Evolutionary conservation across 2,113 vertebrate species (phyloP).

Genomic region (Cyanoramphus novaezelandiae): DNA sequence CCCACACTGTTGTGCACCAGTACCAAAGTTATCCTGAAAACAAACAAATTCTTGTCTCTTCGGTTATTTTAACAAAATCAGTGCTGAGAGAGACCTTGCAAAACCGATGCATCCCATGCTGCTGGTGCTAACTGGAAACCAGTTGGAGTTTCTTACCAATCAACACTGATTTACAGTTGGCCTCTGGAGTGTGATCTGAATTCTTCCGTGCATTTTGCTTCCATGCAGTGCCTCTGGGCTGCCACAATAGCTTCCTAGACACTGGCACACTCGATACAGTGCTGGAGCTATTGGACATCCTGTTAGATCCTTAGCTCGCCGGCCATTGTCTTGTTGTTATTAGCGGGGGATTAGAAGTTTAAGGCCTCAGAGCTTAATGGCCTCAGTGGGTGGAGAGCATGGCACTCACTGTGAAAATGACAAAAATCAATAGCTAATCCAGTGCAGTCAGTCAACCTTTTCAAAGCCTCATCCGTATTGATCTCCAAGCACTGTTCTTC

Average conservation of each 20-base stretch:
- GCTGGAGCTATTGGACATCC: background rate
- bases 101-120: background rate
- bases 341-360: conserved; percentile 66
- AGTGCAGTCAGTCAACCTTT: conserved; percentile 79
- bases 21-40: background rate
- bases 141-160: background rate
- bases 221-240: fast-evolving
- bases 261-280: background rate
- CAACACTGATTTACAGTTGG: background rate
- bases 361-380: conserved; percentile 62
- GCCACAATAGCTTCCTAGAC: background rate
- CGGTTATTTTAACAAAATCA: background rate
- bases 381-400: conserved; percentile 60
- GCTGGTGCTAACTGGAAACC: background rate
- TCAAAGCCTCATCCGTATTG: conserved; percentile 77
- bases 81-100: background rate
- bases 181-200: background rate
- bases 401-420: conserved; percentile 75
- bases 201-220: background rate
- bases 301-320: background rate
- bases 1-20: background rate
- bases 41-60: background rate
- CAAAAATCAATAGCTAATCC: conserved; percentile 81
- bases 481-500: conserved; percentile 73
- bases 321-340: conserved; percentile 61